phyloP scores from a whole-genome alignment of 2,888 invertebrate species.

The Meliscaeva auricollis region DNA sequence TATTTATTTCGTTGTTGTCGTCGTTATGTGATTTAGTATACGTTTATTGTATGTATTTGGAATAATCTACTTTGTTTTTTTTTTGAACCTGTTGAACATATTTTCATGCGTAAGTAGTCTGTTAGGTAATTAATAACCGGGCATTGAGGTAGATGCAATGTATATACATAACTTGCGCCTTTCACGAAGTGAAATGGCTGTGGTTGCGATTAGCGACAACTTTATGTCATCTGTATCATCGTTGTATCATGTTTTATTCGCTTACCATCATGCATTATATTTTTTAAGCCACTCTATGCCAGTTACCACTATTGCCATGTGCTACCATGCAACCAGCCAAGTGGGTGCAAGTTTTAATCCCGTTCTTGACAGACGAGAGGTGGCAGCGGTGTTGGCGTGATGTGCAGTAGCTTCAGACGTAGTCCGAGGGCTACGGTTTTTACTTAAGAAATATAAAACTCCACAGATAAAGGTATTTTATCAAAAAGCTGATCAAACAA shows the following conservation, averaged over 20 bases:
- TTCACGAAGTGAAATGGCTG: constrained; percentile 6
- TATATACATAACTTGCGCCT: background rate
- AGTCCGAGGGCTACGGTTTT: too few relatives aligned
- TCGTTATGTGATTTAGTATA: constrained; percentile 1
- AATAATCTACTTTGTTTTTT: constrained; percentile 2
- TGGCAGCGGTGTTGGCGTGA: too few relatives aligned
- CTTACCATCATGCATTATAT: background rate
- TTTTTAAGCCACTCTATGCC: background rate
- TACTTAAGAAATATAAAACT: too few relatives aligned
- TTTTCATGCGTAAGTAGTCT: constrained; percentile 5
- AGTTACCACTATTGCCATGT: background rate
- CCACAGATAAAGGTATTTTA: too few relatives aligned
- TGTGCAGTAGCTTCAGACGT: too few relatives aligned
- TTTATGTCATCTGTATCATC: constrained; percentile 1
- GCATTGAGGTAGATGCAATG: background rate
- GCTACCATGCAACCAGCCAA: background rate
- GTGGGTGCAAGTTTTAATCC: background rate
- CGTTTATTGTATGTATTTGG: background rate
- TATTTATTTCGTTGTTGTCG: background rate
- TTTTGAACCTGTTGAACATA: background rate
- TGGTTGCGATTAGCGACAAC: background rate
- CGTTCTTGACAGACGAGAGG: background rate
- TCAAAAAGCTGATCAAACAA: too few relatives aligned
- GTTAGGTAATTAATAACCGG: constrained; percentile 20
- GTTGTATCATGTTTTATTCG: background rate